Evolutionary conservation across 2,888 invertebrate genomes (phyloP).

Genomic region (Euplexia lucipara): DNA sequence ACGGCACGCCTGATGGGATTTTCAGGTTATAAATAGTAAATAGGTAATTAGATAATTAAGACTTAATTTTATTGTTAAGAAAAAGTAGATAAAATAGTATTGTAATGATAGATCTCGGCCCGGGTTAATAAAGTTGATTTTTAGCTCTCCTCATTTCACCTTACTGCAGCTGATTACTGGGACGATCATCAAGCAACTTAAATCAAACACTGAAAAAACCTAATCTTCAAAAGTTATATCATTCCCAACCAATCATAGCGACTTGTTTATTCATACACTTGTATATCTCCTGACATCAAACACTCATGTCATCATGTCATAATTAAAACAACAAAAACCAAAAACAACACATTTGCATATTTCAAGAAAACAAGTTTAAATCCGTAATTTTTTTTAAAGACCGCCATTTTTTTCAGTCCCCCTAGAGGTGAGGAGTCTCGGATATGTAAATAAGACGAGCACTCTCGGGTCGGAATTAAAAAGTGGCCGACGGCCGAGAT

Average conservation of each 20-base stretch:
- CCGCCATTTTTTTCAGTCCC: constrained; percentile 39
- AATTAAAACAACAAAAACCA: constrained; percentile 31
- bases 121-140: too few relatives aligned
- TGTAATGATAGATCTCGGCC: too few relatives aligned
- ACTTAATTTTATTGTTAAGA: too few relatives aligned
- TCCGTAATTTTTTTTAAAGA: constrained; percentile 35
- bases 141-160: too few relatives aligned
- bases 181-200: background rate
- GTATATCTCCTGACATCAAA: background rate
- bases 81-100: too few relatives aligned
- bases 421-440: constrained; percentile 64
- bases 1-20: too few relatives aligned
- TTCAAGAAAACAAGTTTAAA: constrained; percentile 33
- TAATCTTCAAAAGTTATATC: background rate
- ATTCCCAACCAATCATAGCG: background rate
- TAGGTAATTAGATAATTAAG: too few relatives aligned
- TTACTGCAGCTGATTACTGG: too few relatives aligned
- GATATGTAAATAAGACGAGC: constrained; percentile 73
- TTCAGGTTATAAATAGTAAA: too few relatives aligned
- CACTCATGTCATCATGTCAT: constrained; percentile 14
- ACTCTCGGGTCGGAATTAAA: constrained; percentile 68
- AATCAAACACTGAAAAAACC: background rate
- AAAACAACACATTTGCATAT: constrained; percentile 31
- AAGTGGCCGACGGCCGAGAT: constrained; percentile 65
- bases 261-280: background rate